These are phyloP conservation scores for Perdita meconis DNA, from an alignment of 2,888 invertebrate species.

Conservation along the genomic window DNA sequence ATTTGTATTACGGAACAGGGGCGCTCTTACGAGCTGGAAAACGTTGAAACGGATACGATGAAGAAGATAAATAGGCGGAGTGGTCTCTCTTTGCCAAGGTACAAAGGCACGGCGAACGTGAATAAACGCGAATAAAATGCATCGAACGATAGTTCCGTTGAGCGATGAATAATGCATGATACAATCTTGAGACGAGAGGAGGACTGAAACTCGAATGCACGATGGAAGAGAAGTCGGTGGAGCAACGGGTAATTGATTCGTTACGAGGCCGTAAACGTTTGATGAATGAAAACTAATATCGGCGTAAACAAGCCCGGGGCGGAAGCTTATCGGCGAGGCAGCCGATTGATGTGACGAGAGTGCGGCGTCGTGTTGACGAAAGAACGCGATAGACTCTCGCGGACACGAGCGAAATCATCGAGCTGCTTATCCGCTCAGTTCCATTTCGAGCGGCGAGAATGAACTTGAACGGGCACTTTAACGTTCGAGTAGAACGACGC, in stretches of 20 bases:
- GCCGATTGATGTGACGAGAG: constrained; percentile 35
- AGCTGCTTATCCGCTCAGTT: constrained; percentile 47
- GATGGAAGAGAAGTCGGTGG: constrained; percentile 9
- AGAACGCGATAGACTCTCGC: constrained; percentile 47
- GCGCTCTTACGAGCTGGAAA: background rate
- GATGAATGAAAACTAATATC: constrained; percentile 65
- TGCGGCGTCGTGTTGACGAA: constrained; percentile 27
- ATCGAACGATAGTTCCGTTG: constrained; percentile 58
- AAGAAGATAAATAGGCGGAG: constrained; percentile 33
- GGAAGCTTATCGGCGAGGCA: constrained; percentile 35
- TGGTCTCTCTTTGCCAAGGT: background rate
- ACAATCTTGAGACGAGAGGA: constrained; percentile 39
- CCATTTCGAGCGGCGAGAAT: constrained; percentile 55
- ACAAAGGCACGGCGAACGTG: constrained; percentile 23
- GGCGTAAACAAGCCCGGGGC: constrained; percentile 47
- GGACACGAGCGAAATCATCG: constrained; percentile 19
- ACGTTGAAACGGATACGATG: constrained; percentile 33
- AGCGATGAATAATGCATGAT: constrained; percentile 58
- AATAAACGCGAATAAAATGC: constrained; percentile 60
- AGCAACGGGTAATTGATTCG: constrained; percentile 61
- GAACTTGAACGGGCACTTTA: constrained; percentile 56
- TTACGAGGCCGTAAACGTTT: constrained; percentile 53
- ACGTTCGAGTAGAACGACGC: constrained; percentile 43
- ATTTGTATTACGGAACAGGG: constrained; percentile 31
- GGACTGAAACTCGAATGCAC: constrained; percentile 19